Evolutionary conservation across 2,888 invertebrate species (phyloP).

Genomic region (Galerucella nymphaeae): DNA sequence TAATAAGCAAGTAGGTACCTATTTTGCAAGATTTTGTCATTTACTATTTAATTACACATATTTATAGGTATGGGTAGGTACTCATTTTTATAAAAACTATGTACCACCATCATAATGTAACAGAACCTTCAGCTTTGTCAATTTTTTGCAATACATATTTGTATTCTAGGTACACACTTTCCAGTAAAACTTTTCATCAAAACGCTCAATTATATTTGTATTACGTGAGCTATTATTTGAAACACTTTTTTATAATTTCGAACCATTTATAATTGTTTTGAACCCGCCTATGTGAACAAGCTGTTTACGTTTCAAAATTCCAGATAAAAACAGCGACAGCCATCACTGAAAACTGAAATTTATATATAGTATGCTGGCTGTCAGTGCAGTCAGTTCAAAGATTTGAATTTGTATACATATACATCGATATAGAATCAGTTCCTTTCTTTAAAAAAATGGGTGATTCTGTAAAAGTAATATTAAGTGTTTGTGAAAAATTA

Average conservation of each 20-base stretch:
- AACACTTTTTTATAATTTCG: not conserved
- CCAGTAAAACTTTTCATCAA: too few relatives aligned
- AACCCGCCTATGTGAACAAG: not conserved
- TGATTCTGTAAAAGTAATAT: not conserved
- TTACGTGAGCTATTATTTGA: not conserved
- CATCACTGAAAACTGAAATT: not conserved
- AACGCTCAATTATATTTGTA: not conserved
- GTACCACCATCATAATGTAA: too few relatives aligned
- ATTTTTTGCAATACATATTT: too few relatives aligned
- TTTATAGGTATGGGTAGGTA: too few relatives aligned
- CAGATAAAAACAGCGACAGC: not conserved
- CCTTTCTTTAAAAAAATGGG: conserved; percentile 8
- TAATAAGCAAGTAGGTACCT: too few relatives aligned
- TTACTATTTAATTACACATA: too few relatives aligned
- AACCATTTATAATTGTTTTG: not conserved
- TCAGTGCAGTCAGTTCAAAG: not conserved
- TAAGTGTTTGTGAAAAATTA: conserved; percentile 12
- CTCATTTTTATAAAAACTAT: too few relatives aligned
- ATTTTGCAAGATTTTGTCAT: too few relatives aligned
- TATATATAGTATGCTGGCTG: not conserved
- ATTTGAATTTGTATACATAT: not conserved
- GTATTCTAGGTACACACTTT: too few relatives aligned
- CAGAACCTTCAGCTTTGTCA: too few relatives aligned
- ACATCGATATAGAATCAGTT: not conserved
- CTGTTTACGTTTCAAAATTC: not conserved